Evolutionary conservation across 1,140 invertebrate genomes (phyloP).

Genomic region (Formica exsecta): DNA sequence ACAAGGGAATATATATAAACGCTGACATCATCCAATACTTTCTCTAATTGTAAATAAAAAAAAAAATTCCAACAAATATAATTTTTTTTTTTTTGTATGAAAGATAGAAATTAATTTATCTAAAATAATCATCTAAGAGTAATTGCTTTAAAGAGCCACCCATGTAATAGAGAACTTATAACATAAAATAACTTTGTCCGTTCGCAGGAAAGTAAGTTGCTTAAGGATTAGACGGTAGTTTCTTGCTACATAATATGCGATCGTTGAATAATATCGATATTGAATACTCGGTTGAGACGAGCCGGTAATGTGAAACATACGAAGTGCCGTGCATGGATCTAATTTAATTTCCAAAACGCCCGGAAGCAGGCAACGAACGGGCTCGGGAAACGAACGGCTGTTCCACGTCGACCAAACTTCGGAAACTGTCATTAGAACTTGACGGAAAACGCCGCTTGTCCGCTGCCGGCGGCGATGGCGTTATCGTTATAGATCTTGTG

Average conservation of each 20-base stretch:
- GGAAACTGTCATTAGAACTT: constrained; percentile 72
- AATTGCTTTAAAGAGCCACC: not conserved
- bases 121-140: not conserved
- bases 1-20: not conserved
- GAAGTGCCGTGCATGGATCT: constrained; percentile 26
- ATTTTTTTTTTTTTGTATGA: not conserved
- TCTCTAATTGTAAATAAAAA: not conserved
- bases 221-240: not conserved
- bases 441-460: constrained; percentile 56
- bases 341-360: constrained; percentile 74
- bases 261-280: constrained; percentile 39
- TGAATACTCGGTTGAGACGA: not conserved
- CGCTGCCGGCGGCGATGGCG: not conserved
- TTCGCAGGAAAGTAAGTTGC: not conserved
- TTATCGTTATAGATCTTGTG: constrained; percentile 58
- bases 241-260: not conserved
- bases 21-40: not conserved
- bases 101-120: not conserved
- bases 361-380: constrained; percentile 41
- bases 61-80: not conserved
- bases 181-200: not conserved
- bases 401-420: constrained; percentile 56
- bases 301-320: constrained; percentile 25
- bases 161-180: not conserved
- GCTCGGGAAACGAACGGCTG: constrained; percentile 49